Conservation (phyloP, 2,797 vertebrate species). For the Eidolon dupreanum region DNA sequence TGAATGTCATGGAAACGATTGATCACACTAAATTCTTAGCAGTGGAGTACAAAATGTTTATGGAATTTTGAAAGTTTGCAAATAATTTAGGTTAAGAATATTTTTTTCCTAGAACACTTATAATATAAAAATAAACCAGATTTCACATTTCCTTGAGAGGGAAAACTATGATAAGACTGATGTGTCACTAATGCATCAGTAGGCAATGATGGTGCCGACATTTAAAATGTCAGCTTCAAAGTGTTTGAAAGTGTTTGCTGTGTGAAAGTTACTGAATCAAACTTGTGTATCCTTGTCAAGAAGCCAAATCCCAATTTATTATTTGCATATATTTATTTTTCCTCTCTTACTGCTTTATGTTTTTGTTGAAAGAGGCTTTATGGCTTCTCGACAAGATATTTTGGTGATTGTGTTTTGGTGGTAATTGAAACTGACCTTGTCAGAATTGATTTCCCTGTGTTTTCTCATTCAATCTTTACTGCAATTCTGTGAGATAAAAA, state of each 20-base stretch:
- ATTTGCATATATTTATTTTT: constrained; percentile 16
- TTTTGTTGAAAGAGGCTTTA: background rate
- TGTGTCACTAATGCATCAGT: background rate
- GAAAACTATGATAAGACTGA: background rate
- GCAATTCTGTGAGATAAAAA: background rate
- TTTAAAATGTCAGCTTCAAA: constrained; percentile 28
- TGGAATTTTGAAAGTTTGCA: constrained; percentile 38
- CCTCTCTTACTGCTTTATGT: background rate
- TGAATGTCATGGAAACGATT: background rate
- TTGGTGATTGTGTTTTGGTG: background rate
- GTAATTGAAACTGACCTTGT: background rate
- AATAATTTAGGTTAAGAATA: constrained; percentile 15
- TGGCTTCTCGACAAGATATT: background rate
- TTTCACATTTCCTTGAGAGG: constrained; percentile 7
- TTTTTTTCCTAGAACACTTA: constrained; percentile 37
- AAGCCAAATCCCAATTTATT: constrained; percentile 48
- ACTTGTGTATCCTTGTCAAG: constrained; percentile 1
- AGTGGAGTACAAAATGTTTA: background rate
- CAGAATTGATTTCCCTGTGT: background rate
- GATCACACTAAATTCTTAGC: background rate
- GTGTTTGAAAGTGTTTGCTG: background rate
- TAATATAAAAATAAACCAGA: constrained; percentile 31
- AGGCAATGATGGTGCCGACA: background rate
- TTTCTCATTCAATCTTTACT: background rate
- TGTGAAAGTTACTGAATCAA: constrained; percentile 10